Evolutionary conservation across 2,113 vertebrate species (phyloP).

Genomic region (Psophia crepitans): DNA sequence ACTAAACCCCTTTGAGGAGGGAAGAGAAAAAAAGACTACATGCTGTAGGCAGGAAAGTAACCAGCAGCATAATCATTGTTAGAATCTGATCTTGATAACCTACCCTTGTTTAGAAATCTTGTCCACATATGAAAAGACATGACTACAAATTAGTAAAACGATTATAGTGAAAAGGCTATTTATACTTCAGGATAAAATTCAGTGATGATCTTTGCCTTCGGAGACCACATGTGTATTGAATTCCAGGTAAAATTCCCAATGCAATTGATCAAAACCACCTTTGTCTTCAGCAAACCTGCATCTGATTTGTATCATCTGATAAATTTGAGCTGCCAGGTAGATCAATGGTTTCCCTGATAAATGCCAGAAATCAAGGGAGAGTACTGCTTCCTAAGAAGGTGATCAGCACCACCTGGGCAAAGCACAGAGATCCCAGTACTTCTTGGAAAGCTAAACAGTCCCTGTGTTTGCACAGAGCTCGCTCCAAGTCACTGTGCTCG

Average conservation of each 20-base stretch:
- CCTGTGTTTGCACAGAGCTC: neutral
- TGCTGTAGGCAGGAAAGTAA: neutral
- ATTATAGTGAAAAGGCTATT: neutral
- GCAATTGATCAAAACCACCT: neutral
- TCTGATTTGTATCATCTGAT: neutral
- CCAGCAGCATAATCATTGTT: neutral
- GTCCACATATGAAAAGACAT: neutral
- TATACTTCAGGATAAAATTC: neutral
- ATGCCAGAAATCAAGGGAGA: neutral
- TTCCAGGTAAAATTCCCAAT: neutral
- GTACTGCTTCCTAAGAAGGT: neutral
- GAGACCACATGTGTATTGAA: neutral
- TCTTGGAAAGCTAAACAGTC: neutral
- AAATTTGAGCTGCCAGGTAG: neutral
- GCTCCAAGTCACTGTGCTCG: neutral
- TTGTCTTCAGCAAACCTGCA: neutral
- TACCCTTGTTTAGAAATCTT: neutral
- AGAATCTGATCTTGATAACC: neutral
- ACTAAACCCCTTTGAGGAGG: neutral
- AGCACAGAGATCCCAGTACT: neutral
- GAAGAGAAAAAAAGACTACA: neutral
- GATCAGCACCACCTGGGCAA: neutral
- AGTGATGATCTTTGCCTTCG: neutral
- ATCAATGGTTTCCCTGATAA: neutral
- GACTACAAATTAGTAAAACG: neutral